Evolutionary conservation across 2,888 invertebrate species (phyloP), one percentile per base, ranked within the genome.

Genomic region (Eudemis profundana): DNA sequence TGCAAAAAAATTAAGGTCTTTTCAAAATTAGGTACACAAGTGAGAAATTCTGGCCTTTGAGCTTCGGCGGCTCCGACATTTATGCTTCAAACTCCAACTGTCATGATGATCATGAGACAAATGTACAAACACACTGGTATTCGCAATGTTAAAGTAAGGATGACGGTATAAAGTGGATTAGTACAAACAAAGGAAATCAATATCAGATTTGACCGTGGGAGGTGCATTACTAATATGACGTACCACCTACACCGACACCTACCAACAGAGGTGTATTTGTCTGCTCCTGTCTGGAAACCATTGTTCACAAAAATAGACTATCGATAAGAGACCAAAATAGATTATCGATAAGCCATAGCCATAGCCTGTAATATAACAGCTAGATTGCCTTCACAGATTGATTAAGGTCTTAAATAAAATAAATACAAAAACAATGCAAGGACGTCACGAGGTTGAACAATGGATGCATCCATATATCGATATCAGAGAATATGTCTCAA

Each of bases 401-500:
- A 53, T 19, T 53, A 53, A 23, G 23, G 38, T 23, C 21, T 53
- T 38, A 53, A 38, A 53, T 53, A 53, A 23, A n/a, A n/a, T n/a
- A n/a, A n/a, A n/a, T n/a, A n/a, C n/a, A n/a, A n/a, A n/a, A 2
- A 53, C 53, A 53, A 53, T 38, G 53, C 21, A 38, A 53, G 53
- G 38, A 38, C 36, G 53, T 21, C 36, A 38, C 19, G 14, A n/a
- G 14, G 14, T 21, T 53, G 15, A 53, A 53, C 36, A 38, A 38
- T 53, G 53, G 53, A 38, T 53, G 38, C 36, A 36, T 53, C 38
- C n/a, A 38, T 10, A 36, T 14, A 36, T 53, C 38, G 19, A 38
- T 10, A 36, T 14, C 19, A 4, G 7, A 21, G 36, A 5, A 14
- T 47, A 47, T 23, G n/a, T 33, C 8, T 33, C 10, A 33, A 33